Evolutionary conservation across 2,797 vertebrate genomes (phyloP).

Genomic region (Lagodon rhomboides): DNA sequence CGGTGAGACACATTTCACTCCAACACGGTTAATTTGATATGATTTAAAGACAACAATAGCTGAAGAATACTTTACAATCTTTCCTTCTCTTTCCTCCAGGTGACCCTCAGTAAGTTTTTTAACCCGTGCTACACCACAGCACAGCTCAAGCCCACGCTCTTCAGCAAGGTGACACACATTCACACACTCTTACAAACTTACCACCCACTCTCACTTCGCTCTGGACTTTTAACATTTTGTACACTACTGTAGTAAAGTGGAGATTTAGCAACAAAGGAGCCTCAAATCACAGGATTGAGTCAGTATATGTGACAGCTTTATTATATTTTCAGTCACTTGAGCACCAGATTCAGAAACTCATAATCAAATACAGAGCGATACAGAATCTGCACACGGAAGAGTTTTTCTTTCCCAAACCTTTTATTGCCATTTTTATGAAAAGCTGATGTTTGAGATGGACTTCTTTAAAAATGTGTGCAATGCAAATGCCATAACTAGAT

Average conservation of each 20-base stretch:
- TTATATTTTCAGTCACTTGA: background rate
- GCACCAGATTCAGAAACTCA: background rate
- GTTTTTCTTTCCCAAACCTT: background rate
- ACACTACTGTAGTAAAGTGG: background rate
- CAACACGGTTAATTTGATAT: background rate
- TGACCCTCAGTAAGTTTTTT: conserved; percentile 96
- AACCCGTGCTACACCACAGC: conserved; percentile 98
- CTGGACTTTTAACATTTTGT: conserved; percentile 18
- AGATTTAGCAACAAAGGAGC: background rate
- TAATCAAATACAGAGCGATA: too few species aligned
- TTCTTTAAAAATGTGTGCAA: background rate
- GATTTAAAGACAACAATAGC: background rate
- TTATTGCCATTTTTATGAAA: background rate
- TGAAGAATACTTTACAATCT: background rate
- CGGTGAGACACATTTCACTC: conserved; percentile 85
- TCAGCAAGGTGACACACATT: conserved; percentile 93
- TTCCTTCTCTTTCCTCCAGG: conserved; percentile 77
- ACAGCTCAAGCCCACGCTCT: conserved; percentile 95
- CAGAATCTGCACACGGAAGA: background rate
- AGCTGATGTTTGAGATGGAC: background rate
- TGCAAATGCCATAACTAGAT: background rate
- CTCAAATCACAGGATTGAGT: background rate
- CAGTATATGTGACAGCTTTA: background rate
- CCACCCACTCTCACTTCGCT: background rate
- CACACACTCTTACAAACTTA: conserved; percentile 7